Evolutionary conservation across 2,797 vertebrate genomes (phyloP).

Genomic region (Danio kyathit): DNA sequence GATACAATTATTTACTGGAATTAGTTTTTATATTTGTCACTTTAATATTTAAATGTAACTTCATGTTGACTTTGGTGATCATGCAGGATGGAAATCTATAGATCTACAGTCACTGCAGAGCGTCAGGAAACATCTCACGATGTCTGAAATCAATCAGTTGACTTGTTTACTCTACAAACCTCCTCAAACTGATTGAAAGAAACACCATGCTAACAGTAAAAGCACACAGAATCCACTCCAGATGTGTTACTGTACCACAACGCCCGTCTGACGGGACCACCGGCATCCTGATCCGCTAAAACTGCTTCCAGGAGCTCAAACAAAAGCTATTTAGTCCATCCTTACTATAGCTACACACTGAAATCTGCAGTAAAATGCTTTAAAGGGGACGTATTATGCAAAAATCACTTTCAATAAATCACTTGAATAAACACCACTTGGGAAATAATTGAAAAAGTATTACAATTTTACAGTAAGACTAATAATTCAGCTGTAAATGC

Average conservation of each 20-base stretch:
- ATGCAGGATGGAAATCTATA: background rate
- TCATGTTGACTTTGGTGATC: slow-evolving; percentile 35
- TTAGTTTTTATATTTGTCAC: too few species aligned
- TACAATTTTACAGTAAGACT: too few species aligned
- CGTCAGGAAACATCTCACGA: background rate
- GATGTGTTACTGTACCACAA: slow-evolving; percentile 77
- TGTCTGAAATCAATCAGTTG: slow-evolving; percentile 1
- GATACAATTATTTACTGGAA: too few species aligned
- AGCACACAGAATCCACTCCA: slow-evolving; percentile 73
- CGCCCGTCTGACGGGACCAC: background rate
- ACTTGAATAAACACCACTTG: too few species aligned
- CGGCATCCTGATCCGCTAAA: slow-evolving; percentile 28
- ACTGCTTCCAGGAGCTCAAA: background rate
- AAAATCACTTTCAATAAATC: too few species aligned
- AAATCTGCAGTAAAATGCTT: background rate
- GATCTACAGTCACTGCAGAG: slow-evolving; percentile 4
- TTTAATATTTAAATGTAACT: background rate
- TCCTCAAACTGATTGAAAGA: background rate
- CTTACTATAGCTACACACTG: background rate
- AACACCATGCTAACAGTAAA: slow-evolving; percentile 34
- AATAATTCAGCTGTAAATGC: too few species aligned
- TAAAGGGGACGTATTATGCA: too few species aligned
- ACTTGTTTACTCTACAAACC: background rate
- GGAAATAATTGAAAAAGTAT: too few species aligned
- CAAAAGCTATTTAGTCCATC: slow-evolving; percentile 1